Base-by-base conservation (phyloP, 2,797 vertebrate species). In the Australoheros facetus region DNA sequence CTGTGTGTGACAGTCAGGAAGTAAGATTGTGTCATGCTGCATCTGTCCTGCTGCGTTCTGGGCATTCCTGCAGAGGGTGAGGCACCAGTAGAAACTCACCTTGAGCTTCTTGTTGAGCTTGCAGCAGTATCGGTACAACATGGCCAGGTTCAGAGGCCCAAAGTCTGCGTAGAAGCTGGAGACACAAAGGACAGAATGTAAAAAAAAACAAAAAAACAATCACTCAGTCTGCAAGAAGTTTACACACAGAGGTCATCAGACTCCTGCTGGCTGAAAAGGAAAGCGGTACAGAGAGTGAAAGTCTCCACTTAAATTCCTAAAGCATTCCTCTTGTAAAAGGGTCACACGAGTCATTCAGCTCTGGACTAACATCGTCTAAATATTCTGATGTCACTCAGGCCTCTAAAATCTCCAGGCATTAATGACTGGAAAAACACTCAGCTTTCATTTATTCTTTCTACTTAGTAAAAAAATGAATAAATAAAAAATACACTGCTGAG, bases 101-200 rank as follows among this genome's bases (percentile, higher is more conserved):
- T 98, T 97, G 37, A 98, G 93, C 78, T 97, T 98, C 93, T 97
- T 98, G 93, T 97, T 98, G 80, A 98, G 94, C 88, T 97, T 98
- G 94, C 96, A 97, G 95, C 97, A 97, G 93, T 97, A 98, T 92
- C 96, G 95, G 94, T 97, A 97, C 77, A 99, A 85, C 96, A 97
- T 96, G 73, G 96, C 97, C 94, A 98, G 92, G 93, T 98, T 98
- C 77, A 98, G 93, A 53, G 98, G 97, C 71, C 97, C 97, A 81
- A 99, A 99, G 94, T 99, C 97, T 91, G 96, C 96, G 1, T 91
- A 94, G 82, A 93, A 93, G 69, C 93, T 93, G 76, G 19, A 87
- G 10, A 81, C 37, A 86, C 48, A 62, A 7, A 76, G 13, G 11
- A 58, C 34, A 17, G 7, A 7, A 0, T 10, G 64, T 42, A 9